These are phyloP conservation scores for Phalloptychus januarius DNA, from an alignment of 2,797 vertebrate genomes.

Conservation along the genomic window DNA sequence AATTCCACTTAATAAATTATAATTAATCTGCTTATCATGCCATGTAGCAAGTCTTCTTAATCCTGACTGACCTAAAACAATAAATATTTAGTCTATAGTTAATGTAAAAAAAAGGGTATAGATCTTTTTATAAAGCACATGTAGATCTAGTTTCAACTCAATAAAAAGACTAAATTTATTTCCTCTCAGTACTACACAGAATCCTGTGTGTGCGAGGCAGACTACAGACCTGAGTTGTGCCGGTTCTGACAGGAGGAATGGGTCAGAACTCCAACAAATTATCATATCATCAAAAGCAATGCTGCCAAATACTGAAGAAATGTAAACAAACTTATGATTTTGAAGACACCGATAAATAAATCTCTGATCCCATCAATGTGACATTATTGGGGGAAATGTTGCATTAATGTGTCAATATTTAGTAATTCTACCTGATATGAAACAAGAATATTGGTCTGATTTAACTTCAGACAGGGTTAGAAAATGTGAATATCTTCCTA, in stretches of 20 bases:
- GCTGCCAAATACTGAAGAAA: not conserved
- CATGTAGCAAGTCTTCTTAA: not conserved
- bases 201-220: not conserved
- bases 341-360: not conserved
- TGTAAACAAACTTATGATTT: not conserved
- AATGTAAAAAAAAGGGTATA: not conserved
- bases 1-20: not conserved
- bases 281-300: too few relatives aligned
- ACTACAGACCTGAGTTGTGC: not conserved
- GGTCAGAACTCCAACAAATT: too few relatives aligned
- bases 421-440: too few relatives aligned
- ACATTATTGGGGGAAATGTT: too few relatives aligned
- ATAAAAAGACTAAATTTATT: not conserved
- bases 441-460: too few relatives aligned
- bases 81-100: not conserved
- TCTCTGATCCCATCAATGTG: not conserved
- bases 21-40: not conserved
- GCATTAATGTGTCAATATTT: not conserved
- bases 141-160: not conserved
- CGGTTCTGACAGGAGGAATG: too few relatives aligned
- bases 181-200: not conserved
- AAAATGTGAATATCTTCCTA: not conserved
- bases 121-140: not conserved
- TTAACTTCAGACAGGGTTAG: not conserved
- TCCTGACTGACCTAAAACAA: not conserved